These are phyloP conservation scores for Drosophila arizonae DNA, from an alignment of 1,140 invertebrate species.

Conservation along the genomic window DNA sequence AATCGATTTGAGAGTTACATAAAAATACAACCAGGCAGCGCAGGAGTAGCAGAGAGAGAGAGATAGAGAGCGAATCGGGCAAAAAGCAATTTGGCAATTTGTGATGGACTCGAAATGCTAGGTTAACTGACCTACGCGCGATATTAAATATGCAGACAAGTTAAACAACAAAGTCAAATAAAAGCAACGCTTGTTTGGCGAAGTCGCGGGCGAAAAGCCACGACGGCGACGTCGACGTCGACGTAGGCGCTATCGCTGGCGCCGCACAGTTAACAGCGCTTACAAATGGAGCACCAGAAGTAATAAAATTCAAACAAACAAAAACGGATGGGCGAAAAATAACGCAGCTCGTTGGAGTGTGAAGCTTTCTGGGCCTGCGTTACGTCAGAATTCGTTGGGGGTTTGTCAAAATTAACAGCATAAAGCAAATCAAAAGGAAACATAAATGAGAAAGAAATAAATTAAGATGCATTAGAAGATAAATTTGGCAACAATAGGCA, in stretches of 20 bases:
- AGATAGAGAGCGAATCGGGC: conserved; percentile 43
- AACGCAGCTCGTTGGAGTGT: conserved; percentile 52
- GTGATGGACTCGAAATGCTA: conserved; percentile 35
- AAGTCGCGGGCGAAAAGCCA: conserved; percentile 1
- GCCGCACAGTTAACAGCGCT: conserved; percentile 24
- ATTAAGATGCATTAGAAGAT: conserved; percentile 58
- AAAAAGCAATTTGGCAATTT: conserved; percentile 71
- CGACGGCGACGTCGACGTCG: background rate
- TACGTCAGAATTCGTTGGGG: conserved; percentile 77
- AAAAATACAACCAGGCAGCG: conserved; percentile 61
- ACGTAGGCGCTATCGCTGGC: conserved; percentile 8
- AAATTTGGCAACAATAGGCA: conserved; percentile 42
- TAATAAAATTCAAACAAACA: conserved; percentile 72
- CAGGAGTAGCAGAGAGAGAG: conserved; percentile 12
- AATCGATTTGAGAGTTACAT: conserved; percentile 81
- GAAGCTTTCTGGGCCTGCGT: conserved; percentile 37
- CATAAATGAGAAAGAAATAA: conserved; percentile 24
- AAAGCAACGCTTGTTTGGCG: conserved; percentile 39
- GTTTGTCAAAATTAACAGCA: conserved; percentile 74
- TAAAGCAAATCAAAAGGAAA: conserved; percentile 49
- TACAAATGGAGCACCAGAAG: conserved; percentile 39
- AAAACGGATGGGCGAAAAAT: conserved; percentile 24
- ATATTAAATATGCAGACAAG: conserved; percentile 75
- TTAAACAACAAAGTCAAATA: conserved; percentile 67
- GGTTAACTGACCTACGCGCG: conserved; percentile 76